A percentile compares a stretch with the other conserved stretches of the same genome.
phyloP scores from a whole-genome alignment of 2,888 invertebrate species.

The Plebejus melissa region DNA sequence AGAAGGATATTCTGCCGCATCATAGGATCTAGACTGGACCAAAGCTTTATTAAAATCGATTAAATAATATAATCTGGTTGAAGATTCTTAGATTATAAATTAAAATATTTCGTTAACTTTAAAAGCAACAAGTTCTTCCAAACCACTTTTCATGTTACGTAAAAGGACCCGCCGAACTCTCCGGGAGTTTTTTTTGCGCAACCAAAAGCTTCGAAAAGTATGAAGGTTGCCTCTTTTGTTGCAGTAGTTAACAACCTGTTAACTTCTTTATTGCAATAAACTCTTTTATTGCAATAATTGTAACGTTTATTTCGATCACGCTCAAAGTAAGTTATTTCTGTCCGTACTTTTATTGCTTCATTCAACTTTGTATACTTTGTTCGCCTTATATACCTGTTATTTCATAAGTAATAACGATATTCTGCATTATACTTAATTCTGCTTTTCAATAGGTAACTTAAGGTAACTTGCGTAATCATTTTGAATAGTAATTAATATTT shows the following conservation, averaged over 20 bases:
- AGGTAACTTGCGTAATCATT: not conserved
- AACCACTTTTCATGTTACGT: not conserved
- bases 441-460: not conserved
- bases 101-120: too few species aligned
- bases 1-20: too few species aligned
- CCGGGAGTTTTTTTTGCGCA: not conserved
- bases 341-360: conserved; percentile 8
- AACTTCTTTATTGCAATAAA: conserved; percentile 41
- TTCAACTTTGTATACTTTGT: not conserved
- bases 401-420: not conserved
- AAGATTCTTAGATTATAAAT: too few species aligned
- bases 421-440: not conserved
- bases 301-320: conserved; percentile 36
- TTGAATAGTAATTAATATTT: not conserved
- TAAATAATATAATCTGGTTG: too few species aligned
- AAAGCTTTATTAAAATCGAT: too few species aligned
- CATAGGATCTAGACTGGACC: too few species aligned
- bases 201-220: not conserved
- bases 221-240: conserved; percentile 19
- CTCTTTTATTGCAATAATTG: conserved; percentile 34
- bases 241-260: conserved; percentile 50
- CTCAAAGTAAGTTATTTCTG: conserved; percentile 27
- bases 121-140: not conserved
- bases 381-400: not conserved
- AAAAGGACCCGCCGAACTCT: not conserved